Base-by-base conservation (phyloP, 2,888 invertebrate species). In the Eupithecia subfuscata region DNA sequence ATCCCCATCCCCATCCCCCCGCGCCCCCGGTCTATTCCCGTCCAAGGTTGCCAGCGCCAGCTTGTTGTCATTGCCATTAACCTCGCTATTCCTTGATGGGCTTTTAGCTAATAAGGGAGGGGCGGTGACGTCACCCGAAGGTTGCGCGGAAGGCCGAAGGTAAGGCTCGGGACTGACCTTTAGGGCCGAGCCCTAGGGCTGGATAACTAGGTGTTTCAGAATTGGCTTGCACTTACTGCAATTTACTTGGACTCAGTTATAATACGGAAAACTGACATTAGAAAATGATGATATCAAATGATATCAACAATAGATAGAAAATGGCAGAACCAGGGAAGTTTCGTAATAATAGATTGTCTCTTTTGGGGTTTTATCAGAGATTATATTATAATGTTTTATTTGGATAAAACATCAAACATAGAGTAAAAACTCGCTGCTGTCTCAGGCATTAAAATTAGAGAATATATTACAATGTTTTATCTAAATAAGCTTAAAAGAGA, bases 71-170 rank as follows among this genome's bases (percentile, higher is more conserved):
- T 77, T 82, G 82, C 79, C 77, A 83, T 83, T 83, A 83, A 78
- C 82, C 75, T 77, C 79, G 82, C 73, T 73, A 78, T 82, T 77
- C 74, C 75, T 75, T 80, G 80, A 82, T 82, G 80, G 78, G 82
- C 84, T 85, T 81, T 86, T 84, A 85, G 84, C 83, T 84, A 84
- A 84, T 82, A 81, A 81, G 81, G 84, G 85, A 82, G 79, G 70
- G 81, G 80, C 79, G 68, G 70, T 83, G 84, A 83, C 84, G 85
- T 84, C 85, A 84, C 78, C 60, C 71, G 75, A 82, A 82, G 82
- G 83, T 80, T 78, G 74, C 48, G 37, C 71, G 25, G 79, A 76
- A 80, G 79, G 79, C 79, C 73, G 60, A 12, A 18, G 69, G 43
- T 22, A 25, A 12, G 69, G 65, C 43, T 48, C 37, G 48, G 25